A percentile compares a stretch with the other conserved stretches of the same genome.
Evolutionary conservation across 2,888 invertebrate species (phyloP).

Genomic region (Drosophila greeni): DNA sequence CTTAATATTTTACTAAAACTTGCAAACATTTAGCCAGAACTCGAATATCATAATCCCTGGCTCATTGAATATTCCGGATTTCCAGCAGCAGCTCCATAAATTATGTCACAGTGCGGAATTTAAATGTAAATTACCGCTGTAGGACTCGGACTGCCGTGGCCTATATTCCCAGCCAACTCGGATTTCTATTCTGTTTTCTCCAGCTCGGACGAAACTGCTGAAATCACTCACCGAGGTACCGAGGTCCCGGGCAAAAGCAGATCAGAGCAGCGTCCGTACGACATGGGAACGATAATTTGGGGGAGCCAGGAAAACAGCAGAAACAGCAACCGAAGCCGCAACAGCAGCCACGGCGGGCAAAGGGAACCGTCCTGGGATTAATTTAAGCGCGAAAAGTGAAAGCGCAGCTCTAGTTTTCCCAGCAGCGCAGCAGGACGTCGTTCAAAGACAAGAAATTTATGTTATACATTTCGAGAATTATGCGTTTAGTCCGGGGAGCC

Average conservation of each 20-base stretch:
- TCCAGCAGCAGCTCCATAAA: conserved; percentile 3
- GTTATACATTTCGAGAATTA: conserved; percentile 56
- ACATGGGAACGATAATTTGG: conserved; percentile 70
- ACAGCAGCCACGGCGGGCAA: conserved; percentile 28
- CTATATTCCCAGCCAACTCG: conserved; percentile 5
- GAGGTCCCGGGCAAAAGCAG: conserved; percentile 1
- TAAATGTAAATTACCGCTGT: conserved; percentile 1
- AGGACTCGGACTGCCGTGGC: neutral
- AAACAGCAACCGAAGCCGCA: conserved; percentile 29
- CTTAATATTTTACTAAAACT: neutral
- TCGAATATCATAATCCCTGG: conserved; percentile 3
- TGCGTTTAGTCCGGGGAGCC: conserved; percentile 50
- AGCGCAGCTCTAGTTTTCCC: conserved; percentile 46
- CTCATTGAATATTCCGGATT: neutral
- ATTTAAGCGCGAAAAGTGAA: conserved; percentile 66
- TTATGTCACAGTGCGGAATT: conserved; percentile 4
- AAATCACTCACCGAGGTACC: conserved; percentile 19
- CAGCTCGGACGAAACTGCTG: neutral
- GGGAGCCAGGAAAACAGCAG: conserved; percentile 23
- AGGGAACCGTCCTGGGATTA: conserved; percentile 62
- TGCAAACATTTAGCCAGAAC: conserved; percentile 4
- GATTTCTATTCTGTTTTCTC: conserved; percentile 3
- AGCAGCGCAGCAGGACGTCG: conserved; percentile 15
- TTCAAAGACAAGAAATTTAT: conserved; percentile 57
- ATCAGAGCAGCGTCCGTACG: conserved; percentile 44